phyloP scores from a whole-genome alignment of 2,888 invertebrate genomes.

The Oxystoma pomonae region DNA sequence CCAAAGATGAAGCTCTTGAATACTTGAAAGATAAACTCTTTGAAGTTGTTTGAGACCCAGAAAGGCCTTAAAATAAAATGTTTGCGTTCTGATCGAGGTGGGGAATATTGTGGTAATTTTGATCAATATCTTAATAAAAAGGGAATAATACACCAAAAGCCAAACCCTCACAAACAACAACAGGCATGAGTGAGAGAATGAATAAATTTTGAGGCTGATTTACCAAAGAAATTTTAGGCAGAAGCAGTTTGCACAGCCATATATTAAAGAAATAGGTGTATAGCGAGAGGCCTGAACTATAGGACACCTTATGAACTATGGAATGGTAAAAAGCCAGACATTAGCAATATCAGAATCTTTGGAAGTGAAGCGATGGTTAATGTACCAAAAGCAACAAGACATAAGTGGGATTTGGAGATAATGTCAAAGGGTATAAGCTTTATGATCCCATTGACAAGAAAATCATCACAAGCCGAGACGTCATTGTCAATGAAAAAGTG shows the following conservation, averaged over 20 bases:
- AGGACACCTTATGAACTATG: constrained; percentile 30
- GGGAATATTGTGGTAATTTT: constrained; percentile 15
- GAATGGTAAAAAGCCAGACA: constrained; percentile 30
- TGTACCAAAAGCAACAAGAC: background rate
- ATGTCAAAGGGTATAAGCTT: constrained; percentile 1
- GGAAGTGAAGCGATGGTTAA: constrained; percentile 20
- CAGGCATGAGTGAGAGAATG: background rate
- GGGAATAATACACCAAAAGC: constrained; percentile 15
- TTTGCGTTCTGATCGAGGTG: background rate
- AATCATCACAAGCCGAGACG: background rate
- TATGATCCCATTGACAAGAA: background rate
- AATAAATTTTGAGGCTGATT: constrained; percentile 7
- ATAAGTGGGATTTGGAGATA: constrained; percentile 1
- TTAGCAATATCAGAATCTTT: constrained; percentile 20
- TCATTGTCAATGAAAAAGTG: background rate
- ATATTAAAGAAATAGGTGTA: constrained; percentile 20
- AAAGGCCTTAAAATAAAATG: background rate
- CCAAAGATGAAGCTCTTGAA: constrained; percentile 16
- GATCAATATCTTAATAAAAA: constrained; percentile 12
- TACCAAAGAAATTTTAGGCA: constrained; percentile 1
- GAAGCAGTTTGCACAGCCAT: constrained; percentile 3
- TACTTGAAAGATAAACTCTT: constrained; percentile 16
- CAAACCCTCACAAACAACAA: background rate
- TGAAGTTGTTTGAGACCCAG: constrained; percentile 14
- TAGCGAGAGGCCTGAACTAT: constrained; percentile 16